Conservation (phyloP, 2,888 invertebrate genomes). For the Amblyteles armatorius region DNA sequence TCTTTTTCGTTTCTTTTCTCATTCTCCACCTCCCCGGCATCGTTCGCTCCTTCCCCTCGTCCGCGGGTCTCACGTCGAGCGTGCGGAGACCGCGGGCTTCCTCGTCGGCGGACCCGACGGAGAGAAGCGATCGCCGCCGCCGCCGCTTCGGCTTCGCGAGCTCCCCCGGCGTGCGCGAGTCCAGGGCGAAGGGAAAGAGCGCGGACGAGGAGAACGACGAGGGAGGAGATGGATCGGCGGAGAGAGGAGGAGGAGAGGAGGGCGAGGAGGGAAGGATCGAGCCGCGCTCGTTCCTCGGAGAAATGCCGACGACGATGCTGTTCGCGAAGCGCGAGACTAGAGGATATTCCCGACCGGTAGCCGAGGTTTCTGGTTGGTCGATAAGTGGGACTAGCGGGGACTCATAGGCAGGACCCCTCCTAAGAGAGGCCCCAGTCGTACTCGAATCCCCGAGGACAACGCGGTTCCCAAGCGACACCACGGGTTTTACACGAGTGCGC, state of each 20-base stretch:
- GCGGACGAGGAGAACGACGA: conserved; percentile 11
- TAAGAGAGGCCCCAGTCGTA: conserved; percentile 83
- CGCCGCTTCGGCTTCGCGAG: conserved; percentile 4
- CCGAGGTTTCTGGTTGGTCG: conserved; percentile 83
- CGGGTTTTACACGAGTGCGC: conserved; percentile 70
- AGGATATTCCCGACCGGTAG: conserved; percentile 80
- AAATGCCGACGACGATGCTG: conserved; percentile 77
- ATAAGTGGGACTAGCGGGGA: conserved; percentile 85
- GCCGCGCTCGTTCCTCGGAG: conserved; percentile 18
- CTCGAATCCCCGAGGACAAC: conserved; percentile 81
- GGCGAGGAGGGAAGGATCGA: conserved; percentile 57
- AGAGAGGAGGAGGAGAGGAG: conserved; percentile 16
- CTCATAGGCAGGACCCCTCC: conserved; percentile 84
- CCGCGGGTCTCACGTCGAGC: conserved; percentile 31
- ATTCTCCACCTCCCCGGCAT: background rate
- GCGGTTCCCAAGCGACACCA: conserved; percentile 61
- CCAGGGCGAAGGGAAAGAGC: conserved; percentile 17
- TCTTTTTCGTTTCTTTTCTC: conserved; percentile 4
- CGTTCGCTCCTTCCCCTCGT: background rate
- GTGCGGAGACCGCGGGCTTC: conserved; percentile 31
- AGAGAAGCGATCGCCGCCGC: conserved; percentile 15
- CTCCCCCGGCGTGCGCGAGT: background rate
- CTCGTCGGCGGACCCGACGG: conserved; percentile 38
- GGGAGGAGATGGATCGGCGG: conserved; percentile 46
- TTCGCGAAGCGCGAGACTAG: conserved; percentile 79